These are phyloP conservation scores for Strix occidentalis DNA, from an alignment of 2,797 vertebrate genomes.

Conservation along the genomic window DNA sequence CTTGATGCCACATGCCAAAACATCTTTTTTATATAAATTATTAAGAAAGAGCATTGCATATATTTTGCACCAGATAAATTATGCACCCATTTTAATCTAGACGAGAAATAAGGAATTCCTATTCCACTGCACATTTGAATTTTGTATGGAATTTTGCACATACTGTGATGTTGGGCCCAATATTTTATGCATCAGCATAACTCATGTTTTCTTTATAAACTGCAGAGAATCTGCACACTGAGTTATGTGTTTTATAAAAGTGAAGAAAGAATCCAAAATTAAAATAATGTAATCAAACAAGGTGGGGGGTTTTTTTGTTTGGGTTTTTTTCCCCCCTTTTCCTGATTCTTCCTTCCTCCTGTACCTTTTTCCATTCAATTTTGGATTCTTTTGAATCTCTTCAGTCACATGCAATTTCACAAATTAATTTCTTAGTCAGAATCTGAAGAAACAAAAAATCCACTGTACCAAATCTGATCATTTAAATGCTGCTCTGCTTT, in stretches of 20 bases:
- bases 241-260: slow-evolving; percentile 32
- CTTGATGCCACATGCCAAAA: slow-evolving; percentile 34
- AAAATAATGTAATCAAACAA: slow-evolving; percentile 13
- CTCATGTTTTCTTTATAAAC: slow-evolving; percentile 70
- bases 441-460: background rate
- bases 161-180: slow-evolving; percentile 35
- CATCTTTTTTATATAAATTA: slow-evolving; percentile 51
- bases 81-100: slow-evolving; percentile 62
- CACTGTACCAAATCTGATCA: background rate
- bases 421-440: background rate
- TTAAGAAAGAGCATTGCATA: slow-evolving; percentile 48
- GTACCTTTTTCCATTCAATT: background rate
- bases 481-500: background rate
- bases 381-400: background rate
- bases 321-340: rapidly evolving
- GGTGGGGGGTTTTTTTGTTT: background rate
- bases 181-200: slow-evolving; percentile 64
- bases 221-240: slow-evolving; percentile 28
- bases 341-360: background rate
- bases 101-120: slow-evolving; percentile 28
- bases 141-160: slow-evolving; percentile 60
- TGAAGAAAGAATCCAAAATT: slow-evolving; percentile 9
- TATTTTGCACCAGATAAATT: slow-evolving; percentile 57
- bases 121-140: slow-evolving; percentile 31
- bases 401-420: background rate